Evolutionary conservation across 2,113 vertebrate species (phyloP).

Genomic region (Aldabrachelys gigantea): DNA sequence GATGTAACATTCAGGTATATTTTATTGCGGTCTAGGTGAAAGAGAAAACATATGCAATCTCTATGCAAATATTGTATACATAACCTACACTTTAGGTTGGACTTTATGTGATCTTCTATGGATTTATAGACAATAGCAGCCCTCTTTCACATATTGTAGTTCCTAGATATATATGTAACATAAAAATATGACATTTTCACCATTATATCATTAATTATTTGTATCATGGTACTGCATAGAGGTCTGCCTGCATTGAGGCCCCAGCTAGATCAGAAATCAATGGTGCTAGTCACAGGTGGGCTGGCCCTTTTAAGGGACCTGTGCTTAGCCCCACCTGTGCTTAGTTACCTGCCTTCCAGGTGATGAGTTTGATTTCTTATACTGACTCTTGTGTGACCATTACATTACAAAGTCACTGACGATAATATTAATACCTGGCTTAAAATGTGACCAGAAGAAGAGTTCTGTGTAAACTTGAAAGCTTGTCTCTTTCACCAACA

Average conservation of each 20-base stretch:
- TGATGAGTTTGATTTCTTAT: not conserved
- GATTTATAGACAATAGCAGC: not conserved
- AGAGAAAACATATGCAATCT: accelerated
- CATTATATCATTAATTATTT: not conserved
- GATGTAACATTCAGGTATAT: not conserved
- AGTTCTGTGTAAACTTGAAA: no score
- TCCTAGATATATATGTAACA: accelerated
- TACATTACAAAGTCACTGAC: no score
- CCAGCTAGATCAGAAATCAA: accelerated
- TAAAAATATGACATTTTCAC: not conserved
- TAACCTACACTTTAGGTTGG: accelerated
- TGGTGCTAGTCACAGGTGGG: not conserved
- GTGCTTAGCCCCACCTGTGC: no score
- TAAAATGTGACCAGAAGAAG: no score
- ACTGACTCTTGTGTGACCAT: no score
- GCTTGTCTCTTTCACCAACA: no score
- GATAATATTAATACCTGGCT: no score
- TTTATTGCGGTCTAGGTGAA: not conserved
- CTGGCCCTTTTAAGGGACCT: no score
- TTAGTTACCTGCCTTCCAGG: not conserved
- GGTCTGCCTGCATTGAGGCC: not conserved
- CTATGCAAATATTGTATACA: not conserved
- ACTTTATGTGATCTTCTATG: not conserved
- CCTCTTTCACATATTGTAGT: not conserved
- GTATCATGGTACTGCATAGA: accelerated